Evolutionary conservation across 2,113 vertebrate species (phyloP).

Genomic region (Gila orcuttii): DNA sequence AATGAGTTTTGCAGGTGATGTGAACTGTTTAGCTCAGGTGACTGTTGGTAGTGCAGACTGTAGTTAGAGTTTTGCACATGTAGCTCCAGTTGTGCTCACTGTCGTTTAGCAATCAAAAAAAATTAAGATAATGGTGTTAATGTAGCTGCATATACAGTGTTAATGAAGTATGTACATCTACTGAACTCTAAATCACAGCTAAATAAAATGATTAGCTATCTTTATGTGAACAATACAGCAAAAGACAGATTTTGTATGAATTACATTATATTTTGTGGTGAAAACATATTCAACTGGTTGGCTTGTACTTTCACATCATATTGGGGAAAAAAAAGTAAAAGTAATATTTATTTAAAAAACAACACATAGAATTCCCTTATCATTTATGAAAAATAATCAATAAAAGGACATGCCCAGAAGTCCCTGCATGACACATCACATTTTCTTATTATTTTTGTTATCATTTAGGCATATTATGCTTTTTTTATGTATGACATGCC

Average conservation of each 20-base stretch:
- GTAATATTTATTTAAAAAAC: too few relatives aligned
- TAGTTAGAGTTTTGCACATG: too few relatives aligned
- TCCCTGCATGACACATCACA: background rate
- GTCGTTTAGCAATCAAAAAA: too few relatives aligned
- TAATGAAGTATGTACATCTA: background rate
- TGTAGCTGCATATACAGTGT: background rate
- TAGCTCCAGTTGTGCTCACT: too few relatives aligned
- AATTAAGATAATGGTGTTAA: background rate
- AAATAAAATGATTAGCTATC: background rate
- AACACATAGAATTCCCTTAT: too few relatives aligned
- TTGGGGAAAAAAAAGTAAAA: too few relatives aligned
- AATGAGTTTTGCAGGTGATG: too few relatives aligned
- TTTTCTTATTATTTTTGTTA: background rate
- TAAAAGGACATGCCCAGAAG: background rate
- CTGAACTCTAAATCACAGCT: background rate
- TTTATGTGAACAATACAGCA: background rate
- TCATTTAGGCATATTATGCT: background rate
- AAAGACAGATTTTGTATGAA: background rate
- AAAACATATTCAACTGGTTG: too few relatives aligned
- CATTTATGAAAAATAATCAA: background rate
- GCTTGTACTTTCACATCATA: too few relatives aligned
- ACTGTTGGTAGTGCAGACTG: too few relatives aligned
- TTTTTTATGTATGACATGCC: background rate
- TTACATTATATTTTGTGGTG: too few relatives aligned
- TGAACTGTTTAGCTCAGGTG: too few relatives aligned